phyloP scores from a whole-genome alignment of 2,797 vertebrate species.

The Dipus sagitta region DNA sequence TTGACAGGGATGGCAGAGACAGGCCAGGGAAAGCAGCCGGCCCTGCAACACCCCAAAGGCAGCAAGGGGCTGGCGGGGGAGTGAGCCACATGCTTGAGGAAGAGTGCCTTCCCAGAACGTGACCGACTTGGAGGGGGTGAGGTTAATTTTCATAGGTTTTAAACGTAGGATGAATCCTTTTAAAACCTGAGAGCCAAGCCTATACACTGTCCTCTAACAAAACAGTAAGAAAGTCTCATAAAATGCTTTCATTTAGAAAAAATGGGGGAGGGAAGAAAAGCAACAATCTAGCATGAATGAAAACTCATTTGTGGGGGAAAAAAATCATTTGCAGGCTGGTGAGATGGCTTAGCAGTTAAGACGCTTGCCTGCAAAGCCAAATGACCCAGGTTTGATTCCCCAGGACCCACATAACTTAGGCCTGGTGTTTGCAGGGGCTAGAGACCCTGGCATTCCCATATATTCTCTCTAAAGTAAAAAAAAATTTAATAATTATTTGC shows the following conservation, averaged over 20 bases:
- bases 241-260: neutral
- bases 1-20: neutral
- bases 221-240: neutral
- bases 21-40: neutral
- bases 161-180: neutral
- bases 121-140: accelerated
- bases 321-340: too few relatives aligned
- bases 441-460: too few relatives aligned
- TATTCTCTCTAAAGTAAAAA: too few relatives aligned
- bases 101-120: neutral
- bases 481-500: too few relatives aligned
- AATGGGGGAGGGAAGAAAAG: neutral
- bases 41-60: neutral
- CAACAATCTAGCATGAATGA: neutral
- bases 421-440: too few relatives aligned
- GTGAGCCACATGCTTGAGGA: too few relatives aligned
- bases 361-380: neutral
- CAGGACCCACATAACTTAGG: too few relatives aligned
- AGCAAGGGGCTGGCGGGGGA: neutral
- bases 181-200: neutral
- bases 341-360: neutral
- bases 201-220: neutral
- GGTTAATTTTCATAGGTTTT: neutral
- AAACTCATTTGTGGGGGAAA: neutral
- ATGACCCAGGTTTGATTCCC: neutral